Conservation (phyloP, 2,113 vertebrate species). For the Chloebia gouldiae region DNA sequence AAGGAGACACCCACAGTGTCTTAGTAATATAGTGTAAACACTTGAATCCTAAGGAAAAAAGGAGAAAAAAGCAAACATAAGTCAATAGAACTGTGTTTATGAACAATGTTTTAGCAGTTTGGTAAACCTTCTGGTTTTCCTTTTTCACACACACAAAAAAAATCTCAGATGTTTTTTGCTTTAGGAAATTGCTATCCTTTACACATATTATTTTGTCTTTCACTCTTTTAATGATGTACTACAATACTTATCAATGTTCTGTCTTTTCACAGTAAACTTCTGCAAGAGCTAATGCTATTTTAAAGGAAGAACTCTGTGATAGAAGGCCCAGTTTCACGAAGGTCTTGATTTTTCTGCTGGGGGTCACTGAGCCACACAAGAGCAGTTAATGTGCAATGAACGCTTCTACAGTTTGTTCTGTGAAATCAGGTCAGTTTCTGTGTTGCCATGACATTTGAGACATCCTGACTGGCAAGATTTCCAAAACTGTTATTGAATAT, state of each 20-base stretch:
- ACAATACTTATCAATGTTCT: neutral
- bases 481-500: neutral
- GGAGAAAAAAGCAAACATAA: neutral
- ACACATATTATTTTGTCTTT: neutral
- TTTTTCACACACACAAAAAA: neutral
- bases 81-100: neutral
- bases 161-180: neutral
- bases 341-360: neutral
- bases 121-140: neutral
- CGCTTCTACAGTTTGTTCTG: neutral
- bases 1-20: neutral
- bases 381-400: neutral
- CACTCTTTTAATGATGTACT: neutral
- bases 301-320: neutral
- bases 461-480: neutral
- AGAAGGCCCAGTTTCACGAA: neutral
- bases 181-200: neutral
- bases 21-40: neutral
- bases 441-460: neutral
- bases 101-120: neutral
- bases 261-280: neutral
- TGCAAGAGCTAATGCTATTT: neutral
- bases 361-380: neutral
- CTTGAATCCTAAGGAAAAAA: neutral
- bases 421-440: neutral